Percentiles rank a stretch among this genome's conserved stretches.
Conservation (phyloP, 2,113 vertebrate genomes). For the Chionodraco myersi region DNA sequence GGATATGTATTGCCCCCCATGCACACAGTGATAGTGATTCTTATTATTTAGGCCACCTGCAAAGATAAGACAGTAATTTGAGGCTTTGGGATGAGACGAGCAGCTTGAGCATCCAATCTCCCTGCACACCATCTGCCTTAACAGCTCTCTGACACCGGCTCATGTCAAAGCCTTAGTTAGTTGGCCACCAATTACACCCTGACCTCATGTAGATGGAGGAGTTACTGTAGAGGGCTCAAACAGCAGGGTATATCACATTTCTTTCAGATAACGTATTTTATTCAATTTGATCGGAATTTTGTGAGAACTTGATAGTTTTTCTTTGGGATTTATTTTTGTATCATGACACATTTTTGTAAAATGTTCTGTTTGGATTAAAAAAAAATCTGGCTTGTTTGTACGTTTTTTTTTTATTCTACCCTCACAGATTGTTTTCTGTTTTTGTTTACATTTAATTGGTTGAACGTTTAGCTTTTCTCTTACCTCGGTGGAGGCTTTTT, state of each 20-base stretch:
- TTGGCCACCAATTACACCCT: conserved; percentile 6
- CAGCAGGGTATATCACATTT: background rate
- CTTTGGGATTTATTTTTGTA: background rate
- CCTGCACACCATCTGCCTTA: conserved; percentile 58
- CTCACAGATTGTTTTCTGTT: background rate
- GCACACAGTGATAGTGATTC: background rate
- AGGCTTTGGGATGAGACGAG: conserved; percentile 55
- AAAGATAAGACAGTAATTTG: conserved; percentile 44
- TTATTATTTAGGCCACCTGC: conserved; percentile 59
- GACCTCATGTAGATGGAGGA: background rate
- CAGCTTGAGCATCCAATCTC: conserved; percentile 55
- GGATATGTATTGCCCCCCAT: background rate
- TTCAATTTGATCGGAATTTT: background rate
- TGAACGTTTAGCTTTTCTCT: background rate
- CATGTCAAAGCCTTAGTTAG: conserved; percentile 43
- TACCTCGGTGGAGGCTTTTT: background rate
- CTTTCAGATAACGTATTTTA: background rate
- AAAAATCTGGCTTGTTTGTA: too few species aligned
- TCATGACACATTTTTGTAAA: background rate
- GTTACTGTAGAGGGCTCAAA: background rate
- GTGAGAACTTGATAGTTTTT: background rate
- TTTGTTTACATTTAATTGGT: background rate
- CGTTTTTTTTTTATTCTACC: background rate
- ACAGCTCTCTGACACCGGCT: conserved; percentile 54
- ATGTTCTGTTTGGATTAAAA: too few species aligned